Percentiles rank a stretch among this genome's conserved stretches.
phyloP scores from a whole-genome alignment of 2,888 invertebrate species.

The Leptothorax acervorum region DNA sequence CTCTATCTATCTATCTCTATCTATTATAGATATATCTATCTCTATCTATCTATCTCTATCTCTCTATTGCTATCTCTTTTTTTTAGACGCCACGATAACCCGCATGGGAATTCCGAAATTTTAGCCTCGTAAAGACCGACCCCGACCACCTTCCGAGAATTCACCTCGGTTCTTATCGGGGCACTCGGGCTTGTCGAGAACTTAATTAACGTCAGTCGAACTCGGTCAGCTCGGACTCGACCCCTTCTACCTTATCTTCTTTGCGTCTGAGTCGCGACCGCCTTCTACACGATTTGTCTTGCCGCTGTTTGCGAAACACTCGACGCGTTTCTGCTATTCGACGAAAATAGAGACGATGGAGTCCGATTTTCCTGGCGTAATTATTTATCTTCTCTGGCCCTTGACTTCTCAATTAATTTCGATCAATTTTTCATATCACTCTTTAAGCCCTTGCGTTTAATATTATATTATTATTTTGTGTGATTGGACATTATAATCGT shows the following conservation, averaged over 20 bases:
- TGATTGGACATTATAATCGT: neutral
- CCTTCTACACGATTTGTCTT: conserved; percentile 29
- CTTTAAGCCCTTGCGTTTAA: neutral
- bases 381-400: neutral
- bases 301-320: conserved; percentile 35
- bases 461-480: neutral
- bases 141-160: neutral
- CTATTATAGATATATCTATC: neutral
- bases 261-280: neutral
- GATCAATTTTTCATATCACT: neutral
- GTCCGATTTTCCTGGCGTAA: neutral
- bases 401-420: neutral
- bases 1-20: neutral
- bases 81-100: neutral
- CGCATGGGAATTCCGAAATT: conserved; percentile 13
- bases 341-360: neutral
- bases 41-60: neutral
- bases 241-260: neutral
- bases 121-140: neutral
- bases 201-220: conserved; percentile 52
- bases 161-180: neutral
- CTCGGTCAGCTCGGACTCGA: conserved; percentile 3
- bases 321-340: neutral
- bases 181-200: conserved; percentile 14
- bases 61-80: neutral